Evolutionary conservation across 2,888 invertebrate species (phyloP), one percentile per base, ranked within the genome.

Genomic region (Muschampia plurimacula): DNA sequence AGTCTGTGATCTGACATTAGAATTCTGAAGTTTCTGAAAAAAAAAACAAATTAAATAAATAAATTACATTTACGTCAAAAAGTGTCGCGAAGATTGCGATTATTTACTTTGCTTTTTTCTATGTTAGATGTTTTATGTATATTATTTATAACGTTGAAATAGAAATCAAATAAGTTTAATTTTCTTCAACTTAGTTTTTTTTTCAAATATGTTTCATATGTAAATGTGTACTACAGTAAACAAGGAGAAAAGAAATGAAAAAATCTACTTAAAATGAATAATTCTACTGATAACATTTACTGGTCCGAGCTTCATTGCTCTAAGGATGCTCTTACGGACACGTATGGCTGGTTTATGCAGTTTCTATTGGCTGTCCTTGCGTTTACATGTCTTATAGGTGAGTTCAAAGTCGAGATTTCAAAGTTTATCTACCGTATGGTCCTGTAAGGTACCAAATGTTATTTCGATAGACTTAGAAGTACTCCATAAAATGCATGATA

Each of bases 281-380:
- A 92, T 72, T 91, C 89, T 82, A 89, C 91, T 10, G 89, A 91
- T 84, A 88, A 85, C 84, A 87, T 89, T 78, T 86, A 91, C 74
- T 94, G 90, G 88, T 89, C 93, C 39, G 90, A 91, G 82, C 90
- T 95, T 46, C 96, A 96, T 84, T 96, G 96, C 89, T 95, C 95
- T 64, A 96, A 96, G 85, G 96, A 96, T 94, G 96, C 96, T 15
- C 93, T 97, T 59, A 97, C 96, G 12, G 96, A 96, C 86, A 95
- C 95, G 76, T 96, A 96, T 87, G 96, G 97, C 74, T 97, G 96
- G 97, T 96, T 96, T 85, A 92, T 97, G 84, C 97, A 97, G 87
- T 96, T 96, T 74, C 87, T 97, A 72, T 85, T 97, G 76, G 97
- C 97, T 28, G 94, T 95, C 76, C 89, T 97, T 80, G 97, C 97